Conservation (phyloP, 92 coral and sea anemone genomes). For the Desmophyllum pertusum region DNA sequence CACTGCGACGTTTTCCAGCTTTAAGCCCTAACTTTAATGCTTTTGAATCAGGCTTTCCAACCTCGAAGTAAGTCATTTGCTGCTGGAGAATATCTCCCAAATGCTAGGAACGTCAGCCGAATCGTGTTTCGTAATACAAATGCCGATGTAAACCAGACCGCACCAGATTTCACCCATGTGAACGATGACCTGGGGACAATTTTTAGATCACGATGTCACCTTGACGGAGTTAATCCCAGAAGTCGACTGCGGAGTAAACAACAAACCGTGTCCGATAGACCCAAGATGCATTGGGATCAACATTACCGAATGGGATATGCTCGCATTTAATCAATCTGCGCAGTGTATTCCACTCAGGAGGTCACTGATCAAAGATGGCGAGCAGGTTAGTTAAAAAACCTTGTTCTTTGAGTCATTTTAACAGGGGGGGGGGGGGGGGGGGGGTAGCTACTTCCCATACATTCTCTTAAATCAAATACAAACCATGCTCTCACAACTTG, state of each 20-base stretch:
- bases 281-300: background rate
- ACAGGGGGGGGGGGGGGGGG: no score
- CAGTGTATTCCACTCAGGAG: slow-evolving; percentile 12
- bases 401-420: background rate
- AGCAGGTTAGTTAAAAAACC: slow-evolving; percentile 14
- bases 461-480: no score
- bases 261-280: background rate
- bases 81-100: background rate
- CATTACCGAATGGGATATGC: background rate
- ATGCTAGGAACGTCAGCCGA: background rate
- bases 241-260: slow-evolving; percentile 12
- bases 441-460: no score
- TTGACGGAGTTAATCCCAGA: background rate
- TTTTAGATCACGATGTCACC: slow-evolving; percentile 33
- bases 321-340: background rate
- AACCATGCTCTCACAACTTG: no score
- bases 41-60: background rate
- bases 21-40: background rate
- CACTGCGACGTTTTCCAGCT: background rate
- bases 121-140: background rate
- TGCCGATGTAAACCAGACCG: background rate
- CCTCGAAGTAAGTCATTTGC: background rate
- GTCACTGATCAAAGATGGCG: background rate
- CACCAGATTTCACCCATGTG: slow-evolving; percentile 8
- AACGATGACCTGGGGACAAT: slow-evolving; percentile 45